Conservation (phyloP, 2,888 invertebrate genomes). For the Boloria selene region DNA sequence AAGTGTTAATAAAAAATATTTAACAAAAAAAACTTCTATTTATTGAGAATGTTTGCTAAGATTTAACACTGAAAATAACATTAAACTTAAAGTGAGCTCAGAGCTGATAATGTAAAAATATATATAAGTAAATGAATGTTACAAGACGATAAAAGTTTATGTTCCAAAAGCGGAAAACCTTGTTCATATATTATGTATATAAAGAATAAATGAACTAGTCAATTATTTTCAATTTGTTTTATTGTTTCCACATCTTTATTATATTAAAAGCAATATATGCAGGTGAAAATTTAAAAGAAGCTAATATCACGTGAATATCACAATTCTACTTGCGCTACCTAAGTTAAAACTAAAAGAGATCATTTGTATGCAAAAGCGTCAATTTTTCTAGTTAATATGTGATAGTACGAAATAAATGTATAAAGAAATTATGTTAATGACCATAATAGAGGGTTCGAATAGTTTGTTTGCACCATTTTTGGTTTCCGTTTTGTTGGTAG, state of each 20-base stretch:
- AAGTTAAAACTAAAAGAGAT: constrained; percentile 34
- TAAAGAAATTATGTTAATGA: constrained; percentile 12
- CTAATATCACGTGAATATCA: constrained; percentile 39
- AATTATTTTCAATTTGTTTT: constrained; percentile 13
- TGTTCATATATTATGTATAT: too few relatives aligned
- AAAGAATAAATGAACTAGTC: constrained; percentile 32
- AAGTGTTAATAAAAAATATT: neutral
- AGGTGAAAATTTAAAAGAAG: constrained; percentile 32
- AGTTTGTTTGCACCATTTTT: constrained; percentile 28
- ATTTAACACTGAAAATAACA: too few relatives aligned
- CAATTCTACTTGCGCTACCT: constrained; percentile 33
- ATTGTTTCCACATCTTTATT: constrained; percentile 9
- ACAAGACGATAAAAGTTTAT: too few relatives aligned
- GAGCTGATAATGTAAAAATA: too few relatives aligned
- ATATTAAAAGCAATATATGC: constrained; percentile 32
- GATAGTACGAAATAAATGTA: neutral
- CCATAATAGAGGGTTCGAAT: constrained; percentile 2
- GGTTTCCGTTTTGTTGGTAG: constrained; percentile 20
- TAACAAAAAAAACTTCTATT: neutral
- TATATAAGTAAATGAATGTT: too few relatives aligned
- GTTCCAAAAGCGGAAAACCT: too few relatives aligned
- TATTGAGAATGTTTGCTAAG: neutral
- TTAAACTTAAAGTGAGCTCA: too few relatives aligned
- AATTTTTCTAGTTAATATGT: constrained; percentile 22
- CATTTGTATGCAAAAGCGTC: constrained; percentile 29